Evolutionary conservation across 2,888 invertebrate genomes (phyloP).

Genomic region (Leptopterna dolabrata): DNA sequence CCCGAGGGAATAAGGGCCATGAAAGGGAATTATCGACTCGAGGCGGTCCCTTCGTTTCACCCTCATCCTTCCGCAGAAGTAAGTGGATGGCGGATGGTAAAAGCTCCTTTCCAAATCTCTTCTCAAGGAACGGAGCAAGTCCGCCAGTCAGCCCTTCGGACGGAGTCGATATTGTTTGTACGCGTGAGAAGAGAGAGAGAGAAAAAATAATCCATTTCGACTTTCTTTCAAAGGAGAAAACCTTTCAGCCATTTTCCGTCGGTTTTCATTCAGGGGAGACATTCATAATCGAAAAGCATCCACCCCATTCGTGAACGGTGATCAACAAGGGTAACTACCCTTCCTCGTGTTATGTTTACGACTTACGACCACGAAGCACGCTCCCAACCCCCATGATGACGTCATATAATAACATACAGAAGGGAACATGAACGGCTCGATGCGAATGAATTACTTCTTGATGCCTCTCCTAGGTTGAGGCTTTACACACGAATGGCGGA

Average conservation of each 20-base stretch:
- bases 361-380: neutral
- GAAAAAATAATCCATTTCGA: neutral
- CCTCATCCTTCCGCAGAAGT: neutral
- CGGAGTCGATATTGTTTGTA: neutral
- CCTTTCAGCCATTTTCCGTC: neutral
- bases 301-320: neutral
- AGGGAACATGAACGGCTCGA: neutral
- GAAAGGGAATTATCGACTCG: neutral
- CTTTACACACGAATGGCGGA: too few relatives aligned
- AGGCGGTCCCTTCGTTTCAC: neutral
- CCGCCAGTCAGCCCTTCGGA: neutral
- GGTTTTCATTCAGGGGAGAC: neutral
- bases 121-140: neutral
- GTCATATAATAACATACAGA: neutral
- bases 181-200: neutral
- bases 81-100: neutral
- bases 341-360: neutral
- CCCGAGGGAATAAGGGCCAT: neutral
- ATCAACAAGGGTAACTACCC: neutral
- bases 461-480: neutral
- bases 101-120: neutral
- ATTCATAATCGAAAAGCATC: neutral
- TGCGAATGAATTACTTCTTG: neutral
- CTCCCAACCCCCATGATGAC: neutral
- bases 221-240: neutral